phyloP scores from a whole-genome alignment of 2,113 vertebrate species.

The Chionomys nivalis region DNA sequence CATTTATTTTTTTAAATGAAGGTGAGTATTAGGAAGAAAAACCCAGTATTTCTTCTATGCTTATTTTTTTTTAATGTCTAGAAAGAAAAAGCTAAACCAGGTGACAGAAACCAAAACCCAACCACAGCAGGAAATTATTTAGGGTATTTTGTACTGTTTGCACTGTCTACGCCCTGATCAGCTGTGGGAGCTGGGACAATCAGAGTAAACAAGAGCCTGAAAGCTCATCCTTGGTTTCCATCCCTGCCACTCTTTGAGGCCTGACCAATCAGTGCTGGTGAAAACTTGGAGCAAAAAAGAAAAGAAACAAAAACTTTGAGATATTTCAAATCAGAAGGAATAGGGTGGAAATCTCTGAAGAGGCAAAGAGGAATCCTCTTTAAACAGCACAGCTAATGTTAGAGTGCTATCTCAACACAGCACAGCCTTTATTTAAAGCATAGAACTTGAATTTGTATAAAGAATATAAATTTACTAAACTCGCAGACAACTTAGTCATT shows the following conservation, averaged over 20 bases:
- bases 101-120: constrained; percentile 77
- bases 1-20: constrained; percentile 37
- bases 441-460: constrained; percentile 26
- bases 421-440: constrained; percentile 52
- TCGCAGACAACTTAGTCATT: constrained; percentile 55
- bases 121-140: constrained; percentile 78
- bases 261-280: constrained; percentile 32
- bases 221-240: constrained; percentile 19
- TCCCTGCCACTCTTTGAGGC: constrained; percentile 11
- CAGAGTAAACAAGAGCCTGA: constrained; percentile 50
- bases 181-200: constrained; percentile 55
- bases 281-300: constrained; percentile 20
- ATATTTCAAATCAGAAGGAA: constrained; percentile 10
- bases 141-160: constrained; percentile 65
- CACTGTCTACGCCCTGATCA: constrained; percentile 52
- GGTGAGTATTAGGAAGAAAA: constrained; percentile 59
- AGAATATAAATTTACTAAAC: constrained; percentile 58
- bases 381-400: neutral
- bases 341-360: constrained; percentile 36
- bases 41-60: constrained; percentile 60
- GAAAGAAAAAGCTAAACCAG: constrained; percentile 76
- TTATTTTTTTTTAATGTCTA: constrained; percentile 72
- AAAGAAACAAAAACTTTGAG: neutral
- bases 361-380: neutral
- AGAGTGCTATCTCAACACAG: constrained; percentile 32